Base-by-base conservation (phyloP, 2,888 invertebrate species). In the Schrankia costaestrigalis region DNA sequence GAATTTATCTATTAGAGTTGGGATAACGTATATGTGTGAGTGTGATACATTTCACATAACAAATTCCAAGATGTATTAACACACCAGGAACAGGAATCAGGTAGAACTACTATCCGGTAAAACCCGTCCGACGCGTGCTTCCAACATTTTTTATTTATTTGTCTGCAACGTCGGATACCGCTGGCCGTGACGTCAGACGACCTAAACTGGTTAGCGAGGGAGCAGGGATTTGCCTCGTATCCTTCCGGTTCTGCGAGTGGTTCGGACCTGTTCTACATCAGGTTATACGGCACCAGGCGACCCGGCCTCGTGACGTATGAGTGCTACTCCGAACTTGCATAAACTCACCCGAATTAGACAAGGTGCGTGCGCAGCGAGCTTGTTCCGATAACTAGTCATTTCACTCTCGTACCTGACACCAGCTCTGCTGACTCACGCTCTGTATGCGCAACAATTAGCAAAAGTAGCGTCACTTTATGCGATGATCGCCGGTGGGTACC, bases 81-180 rank as follows among this genome's bases (percentile, higher is more conserved):
- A 74, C 70, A 82, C 78, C 85, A 87, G 86, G 86, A 87, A 85
- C 87, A 84, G 86, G 84, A 86, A 86, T 86, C 83, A 82, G 84
- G 86, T 85, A 83, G 85, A 85, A 79, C 86, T 85, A 86, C 87
- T 81, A 85, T 86, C 85, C 84, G 81, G 86, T 86, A 79, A 81
- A 86, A 87, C 87, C 81, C 82, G 87, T 87, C 86, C 77, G 69
- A 79, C 84, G 85, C 83, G 87, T 86, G 86, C 85, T 86, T 84
- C 83, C 86, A 86, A 83, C 85, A 85, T 83, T 87, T 87, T 86
- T 86, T 85, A 83, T 85, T 87, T 87, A 86, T 86, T 87, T 83
- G 84, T 86, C 80, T 85, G 86, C 81, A 84, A 71, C 81, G 85
- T 83, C 78, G 78, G 80, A 78, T 85, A 85, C 86, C 86, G 86